phyloP scores from a whole-genome alignment of 35 echinoderm and acorn worm species.

The Amphiura filiformis region DNA sequence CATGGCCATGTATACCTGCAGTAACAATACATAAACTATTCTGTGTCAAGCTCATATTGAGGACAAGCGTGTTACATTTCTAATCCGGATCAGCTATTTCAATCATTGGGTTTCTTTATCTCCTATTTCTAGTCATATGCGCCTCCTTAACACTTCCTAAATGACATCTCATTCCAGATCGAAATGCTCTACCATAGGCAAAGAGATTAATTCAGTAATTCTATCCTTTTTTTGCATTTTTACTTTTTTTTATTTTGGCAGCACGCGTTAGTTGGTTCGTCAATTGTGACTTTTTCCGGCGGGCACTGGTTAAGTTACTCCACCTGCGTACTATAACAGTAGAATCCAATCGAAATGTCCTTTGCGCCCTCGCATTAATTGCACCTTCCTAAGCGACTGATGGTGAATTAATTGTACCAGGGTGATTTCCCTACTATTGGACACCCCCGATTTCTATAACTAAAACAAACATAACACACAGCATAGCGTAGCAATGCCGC shows the following conservation, averaged over 20 bases:
- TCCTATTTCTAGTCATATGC: too few species aligned
- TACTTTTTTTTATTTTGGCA: neutral
- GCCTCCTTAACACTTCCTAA: neutral
- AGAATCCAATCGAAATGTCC: neutral
- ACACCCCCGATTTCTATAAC: neutral
- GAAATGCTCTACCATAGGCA: neutral
- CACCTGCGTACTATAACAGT: neutral
- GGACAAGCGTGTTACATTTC: too few species aligned
- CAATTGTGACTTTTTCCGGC: constrained; percentile 13
- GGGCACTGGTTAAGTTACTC: neutral
- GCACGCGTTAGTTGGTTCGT: neutral
- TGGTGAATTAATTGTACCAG: neutral
- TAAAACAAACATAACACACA: neutral
- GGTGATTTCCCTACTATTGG: neutral
- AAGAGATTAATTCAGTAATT: constrained; percentile 2
- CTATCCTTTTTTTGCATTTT: neutral
- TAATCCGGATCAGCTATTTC: too few species aligned
- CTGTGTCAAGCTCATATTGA: too few species aligned
- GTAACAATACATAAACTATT: too few species aligned
- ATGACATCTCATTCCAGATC: constrained; percentile 2
- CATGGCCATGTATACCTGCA: too few species aligned
- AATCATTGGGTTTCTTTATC: too few species aligned
- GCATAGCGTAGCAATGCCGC: neutral
- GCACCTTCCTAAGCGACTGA: neutral
- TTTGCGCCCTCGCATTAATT: constrained; percentile 2